These are phyloP conservation scores for Micrasema longulum DNA, from an alignment of 1,140 invertebrate species.

Conservation along the genomic window DNA sequence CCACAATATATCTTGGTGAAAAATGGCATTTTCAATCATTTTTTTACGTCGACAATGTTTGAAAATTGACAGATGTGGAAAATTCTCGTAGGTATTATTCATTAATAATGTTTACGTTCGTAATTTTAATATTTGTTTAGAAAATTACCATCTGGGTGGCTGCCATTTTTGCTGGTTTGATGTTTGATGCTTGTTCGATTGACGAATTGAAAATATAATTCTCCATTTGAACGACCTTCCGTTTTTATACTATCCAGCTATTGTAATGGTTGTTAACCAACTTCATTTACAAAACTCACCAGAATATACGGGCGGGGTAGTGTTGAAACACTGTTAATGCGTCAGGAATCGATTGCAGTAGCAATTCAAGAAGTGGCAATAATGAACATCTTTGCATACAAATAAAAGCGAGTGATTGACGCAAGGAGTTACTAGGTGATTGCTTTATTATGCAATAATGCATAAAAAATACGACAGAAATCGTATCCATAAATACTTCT, in stretches of 20 bases:
- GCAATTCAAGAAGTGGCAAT: neutral
- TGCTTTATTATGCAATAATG: too few species aligned
- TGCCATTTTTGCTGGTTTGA: slow-evolving; percentile 40
- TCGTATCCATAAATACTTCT: too few species aligned
- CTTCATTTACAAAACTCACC: slow-evolving; percentile 23
- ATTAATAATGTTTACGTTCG: neutral
- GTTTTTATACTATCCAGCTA: slow-evolving; percentile 21
- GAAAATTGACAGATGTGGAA: too few species aligned
- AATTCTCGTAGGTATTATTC: too few species aligned
- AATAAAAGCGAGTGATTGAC: slow-evolving; percentile 10
- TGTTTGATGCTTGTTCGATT: slow-evolving; percentile 21
- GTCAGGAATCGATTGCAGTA: neutral
- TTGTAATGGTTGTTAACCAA: neutral
- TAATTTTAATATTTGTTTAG: slow-evolving; percentile 8
- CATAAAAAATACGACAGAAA: too few species aligned
- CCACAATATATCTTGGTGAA: too few species aligned
- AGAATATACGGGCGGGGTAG: neutral
- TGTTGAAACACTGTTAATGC: neutral
- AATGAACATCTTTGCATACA: slow-evolving; percentile 28
- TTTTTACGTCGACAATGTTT: too few species aligned
- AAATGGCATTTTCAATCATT: too few species aligned
- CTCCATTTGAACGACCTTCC: neutral
- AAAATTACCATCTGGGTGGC: slow-evolving; percentile 42
- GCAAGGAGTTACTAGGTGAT: neutral
- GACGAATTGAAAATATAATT: slow-evolving; percentile 33